These are phyloP conservation scores for Muscicapa adusta DNA, from an alignment of 2,113 vertebrate species.

Conservation along the genomic window DNA sequence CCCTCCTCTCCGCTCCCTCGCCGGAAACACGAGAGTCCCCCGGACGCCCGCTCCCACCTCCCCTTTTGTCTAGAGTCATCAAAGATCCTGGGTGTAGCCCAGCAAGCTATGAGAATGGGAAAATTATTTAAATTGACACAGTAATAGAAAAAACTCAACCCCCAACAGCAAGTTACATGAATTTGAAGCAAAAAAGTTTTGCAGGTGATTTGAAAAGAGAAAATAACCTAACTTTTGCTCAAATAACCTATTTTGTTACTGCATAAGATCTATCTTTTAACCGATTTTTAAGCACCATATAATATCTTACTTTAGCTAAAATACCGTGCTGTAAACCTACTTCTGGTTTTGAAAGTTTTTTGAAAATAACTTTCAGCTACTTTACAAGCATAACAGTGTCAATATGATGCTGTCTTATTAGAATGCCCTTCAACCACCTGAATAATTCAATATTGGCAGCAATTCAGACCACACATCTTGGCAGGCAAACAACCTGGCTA, in stretches of 20 bases:
- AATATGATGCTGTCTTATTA: not conserved
- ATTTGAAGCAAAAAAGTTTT: not conserved
- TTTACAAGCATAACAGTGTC: not conserved
- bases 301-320: not conserved
- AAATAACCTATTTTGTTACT: not conserved
- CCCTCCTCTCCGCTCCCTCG: too few species aligned
- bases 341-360: not conserved
- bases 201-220: not conserved
- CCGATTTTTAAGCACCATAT: not conserved
- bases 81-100: too few species aligned
- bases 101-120: too few species aligned
- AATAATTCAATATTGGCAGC: not conserved
- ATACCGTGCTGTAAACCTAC: not conserved
- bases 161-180: not conserved
- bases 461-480: constrained; percentile 5
- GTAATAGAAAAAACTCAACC: too few species aligned
- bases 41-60: too few species aligned
- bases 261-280: not conserved
- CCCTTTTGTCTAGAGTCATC: too few species aligned
- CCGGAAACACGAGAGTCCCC: too few species aligned
- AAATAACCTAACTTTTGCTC: not conserved
- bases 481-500: not conserved
- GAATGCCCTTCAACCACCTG: not conserved
- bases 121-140: too few species aligned
- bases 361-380: not conserved